Base-by-base conservation (phyloP, 2,888 invertebrate species). In the Diaperis boleti region DNA sequence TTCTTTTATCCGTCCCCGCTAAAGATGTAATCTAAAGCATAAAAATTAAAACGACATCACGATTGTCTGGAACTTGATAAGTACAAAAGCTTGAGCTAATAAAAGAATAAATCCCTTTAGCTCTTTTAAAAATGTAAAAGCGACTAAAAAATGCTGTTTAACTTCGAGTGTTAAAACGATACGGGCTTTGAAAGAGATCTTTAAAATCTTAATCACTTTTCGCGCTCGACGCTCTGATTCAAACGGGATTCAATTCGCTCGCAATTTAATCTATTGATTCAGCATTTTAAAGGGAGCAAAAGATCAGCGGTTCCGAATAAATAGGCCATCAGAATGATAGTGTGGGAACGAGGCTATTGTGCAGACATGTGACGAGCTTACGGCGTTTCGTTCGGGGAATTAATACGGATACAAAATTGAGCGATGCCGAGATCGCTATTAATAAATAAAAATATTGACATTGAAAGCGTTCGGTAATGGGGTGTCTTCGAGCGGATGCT, bases 191-290 rank as follows among this genome's bases (percentile, higher is more conserved):
- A 72, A 69, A 66, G 68, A 73, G 73, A 73, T 74, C 74, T 74
- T 78, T 79, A 78, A 79, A 80, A 79, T 80, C 79, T 80, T 80
- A 80, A 80, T 80, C 80, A 79, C 76, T 78, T 78, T 78, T 78
- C 75, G 76, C 78, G 78, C 76, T 78, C 69, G 71, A 67, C 69
- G 75, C 74, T 72, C 72, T 74, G 75, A 76, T 76, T 75, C 76
- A 72, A 68, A 73, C 72, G 61, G 72, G 71, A 75, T 74, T 71
- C 73, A 70, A 74, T 74, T 75, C 75, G 76, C 69, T 76, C 70
- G 75, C 77, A 78, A 77, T 79, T 79, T 78, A 79, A 78, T 79
- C 79, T 79, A 80, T 80, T 78, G 80, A 79, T 80, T 80, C 76
- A 72, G 74, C 74, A 73, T 75, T 80, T 79, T 78, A 78, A 78